phyloP scores from a whole-genome alignment of 2,113 vertebrate genomes.

The Amazona guildingii region DNA sequence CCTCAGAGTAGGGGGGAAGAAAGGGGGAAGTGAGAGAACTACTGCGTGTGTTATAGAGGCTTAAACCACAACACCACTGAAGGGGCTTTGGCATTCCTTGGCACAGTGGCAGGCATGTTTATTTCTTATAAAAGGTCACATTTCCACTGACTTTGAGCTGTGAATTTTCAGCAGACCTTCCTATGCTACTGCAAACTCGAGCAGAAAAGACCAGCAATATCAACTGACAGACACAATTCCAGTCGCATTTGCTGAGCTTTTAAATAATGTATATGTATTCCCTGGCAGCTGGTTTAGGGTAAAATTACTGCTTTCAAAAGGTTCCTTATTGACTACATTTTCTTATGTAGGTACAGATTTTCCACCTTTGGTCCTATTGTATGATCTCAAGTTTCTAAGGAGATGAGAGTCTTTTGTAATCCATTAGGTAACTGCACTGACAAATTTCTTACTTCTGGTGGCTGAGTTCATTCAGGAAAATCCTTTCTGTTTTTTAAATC shows the following conservation, averaged over 20 bases:
- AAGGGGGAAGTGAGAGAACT: too few species aligned
- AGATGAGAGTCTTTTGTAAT: background rate
- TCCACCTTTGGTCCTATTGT: background rate
- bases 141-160: background rate
- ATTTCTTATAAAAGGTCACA: background rate
- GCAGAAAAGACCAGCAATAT: background rate
- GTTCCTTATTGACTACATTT: background rate
- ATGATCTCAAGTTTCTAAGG: background rate
- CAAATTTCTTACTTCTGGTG: background rate
- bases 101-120: background rate
- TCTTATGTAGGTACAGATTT: background rate
- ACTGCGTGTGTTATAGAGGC: too few species aligned
- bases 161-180: background rate
- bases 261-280: rapidly evolving
- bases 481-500: background rate
- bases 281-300: background rate
- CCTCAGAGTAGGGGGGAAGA: too few species aligned
- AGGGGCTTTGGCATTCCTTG: background rate
- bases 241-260: background rate
- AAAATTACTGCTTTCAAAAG: background rate
- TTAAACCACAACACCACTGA: background rate
- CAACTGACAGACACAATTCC: background rate
- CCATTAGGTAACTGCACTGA: background rate
- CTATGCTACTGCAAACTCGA: background rate
- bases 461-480: background rate